Conservation (phyloP, 2,113 vertebrate genomes). For the Panthera uncia region DNA sequence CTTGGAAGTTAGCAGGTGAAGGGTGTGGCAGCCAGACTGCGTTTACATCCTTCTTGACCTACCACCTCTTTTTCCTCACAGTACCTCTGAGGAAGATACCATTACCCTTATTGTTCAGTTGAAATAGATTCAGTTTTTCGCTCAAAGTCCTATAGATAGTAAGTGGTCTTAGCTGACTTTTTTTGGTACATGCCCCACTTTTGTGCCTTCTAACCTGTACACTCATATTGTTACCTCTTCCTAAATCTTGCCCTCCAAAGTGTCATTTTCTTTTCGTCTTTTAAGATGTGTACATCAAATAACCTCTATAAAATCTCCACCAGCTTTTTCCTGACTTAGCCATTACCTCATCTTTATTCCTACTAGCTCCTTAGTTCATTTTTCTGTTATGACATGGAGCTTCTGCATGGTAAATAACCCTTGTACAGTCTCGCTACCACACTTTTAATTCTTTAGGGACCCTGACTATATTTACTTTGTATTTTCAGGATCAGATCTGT, state of each 20-base stretch:
- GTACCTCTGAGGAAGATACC: background rate
- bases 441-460: background rate
- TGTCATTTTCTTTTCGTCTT: background rate
- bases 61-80: background rate
- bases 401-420: background rate
- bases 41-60: background rate
- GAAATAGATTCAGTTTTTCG: background rate
- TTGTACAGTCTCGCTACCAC: background rate
- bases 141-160: background rate
- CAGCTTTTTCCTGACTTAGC: background rate
- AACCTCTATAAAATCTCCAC: background rate
- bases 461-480: background rate
- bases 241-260: background rate
- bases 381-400: background rate
- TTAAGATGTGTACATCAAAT: background rate
- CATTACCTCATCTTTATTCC: background rate
- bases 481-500: background rate
- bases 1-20: background rate
- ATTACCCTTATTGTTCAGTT: background rate
- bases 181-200: background rate
- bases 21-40: background rate
- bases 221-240: background rate
- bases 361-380: background rate
- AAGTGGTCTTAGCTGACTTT: background rate
- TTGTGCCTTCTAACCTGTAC: background rate